These are phyloP conservation scores for Pogonocherus hispidulus DNA, from an alignment of 2,888 invertebrate genomes.

Conservation along the genomic window DNA sequence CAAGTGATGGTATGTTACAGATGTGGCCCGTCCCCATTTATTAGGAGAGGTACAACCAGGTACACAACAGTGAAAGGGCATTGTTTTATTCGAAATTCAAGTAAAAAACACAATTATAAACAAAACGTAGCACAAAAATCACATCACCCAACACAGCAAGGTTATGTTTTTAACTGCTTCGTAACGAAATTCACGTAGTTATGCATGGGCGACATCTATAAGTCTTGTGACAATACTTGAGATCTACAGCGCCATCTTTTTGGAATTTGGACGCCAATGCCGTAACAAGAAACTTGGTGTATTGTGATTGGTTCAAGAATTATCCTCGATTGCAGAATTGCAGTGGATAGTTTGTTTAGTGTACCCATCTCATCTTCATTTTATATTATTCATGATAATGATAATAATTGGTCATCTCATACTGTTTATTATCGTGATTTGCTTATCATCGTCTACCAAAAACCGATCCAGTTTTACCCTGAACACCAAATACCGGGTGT, in stretches of 20 bases:
- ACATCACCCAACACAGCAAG: constrained; percentile 28
- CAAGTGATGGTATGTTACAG: constrained; percentile 38
- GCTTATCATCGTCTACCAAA: no score
- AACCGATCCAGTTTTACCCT: no score
- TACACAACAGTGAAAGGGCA: constrained; percentile 39
- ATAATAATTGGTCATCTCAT: no score
- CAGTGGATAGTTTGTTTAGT: no score
- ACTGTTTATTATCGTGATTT: no score
- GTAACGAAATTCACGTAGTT: constrained; percentile 1
- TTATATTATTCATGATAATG: no score
- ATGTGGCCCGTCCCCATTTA: constrained; percentile 23
- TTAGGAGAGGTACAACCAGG: constrained; percentile 38
- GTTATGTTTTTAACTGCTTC: constrained; percentile 40
- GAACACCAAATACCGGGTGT: no score
- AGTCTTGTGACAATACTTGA: background rate
- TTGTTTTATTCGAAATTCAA: no score
- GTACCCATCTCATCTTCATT: no score
- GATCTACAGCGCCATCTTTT: background rate
- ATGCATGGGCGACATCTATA: constrained; percentile 12
- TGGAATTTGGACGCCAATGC: background rate
- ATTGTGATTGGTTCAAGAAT: no score
- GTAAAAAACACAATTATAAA: constrained; percentile 31
- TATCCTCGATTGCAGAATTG: no score
- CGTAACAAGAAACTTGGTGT: no score
- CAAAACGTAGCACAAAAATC: constrained; percentile 38